Evolutionary conservation across 2,888 invertebrate species (phyloP).

Genomic region (Drosophila sordidula): DNA sequence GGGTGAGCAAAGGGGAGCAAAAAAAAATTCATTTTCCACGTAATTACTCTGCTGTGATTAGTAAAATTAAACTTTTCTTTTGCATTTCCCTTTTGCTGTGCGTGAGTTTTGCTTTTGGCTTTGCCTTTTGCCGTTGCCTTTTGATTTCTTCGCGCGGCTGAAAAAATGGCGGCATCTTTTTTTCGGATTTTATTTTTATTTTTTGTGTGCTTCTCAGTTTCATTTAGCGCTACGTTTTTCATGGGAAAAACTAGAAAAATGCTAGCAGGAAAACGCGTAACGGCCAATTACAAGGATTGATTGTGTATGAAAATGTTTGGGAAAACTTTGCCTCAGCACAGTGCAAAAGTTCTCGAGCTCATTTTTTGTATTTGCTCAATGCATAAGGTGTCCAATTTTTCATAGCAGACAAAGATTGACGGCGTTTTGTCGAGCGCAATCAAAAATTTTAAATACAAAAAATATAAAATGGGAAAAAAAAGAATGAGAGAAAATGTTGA

Average conservation of each 20-base stretch:
- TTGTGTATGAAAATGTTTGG: slow-evolving; percentile 83
- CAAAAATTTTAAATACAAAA: slow-evolving; percentile 68
- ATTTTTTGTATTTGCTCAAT: slow-evolving; percentile 49
- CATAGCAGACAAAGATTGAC: slow-evolving; percentile 77
- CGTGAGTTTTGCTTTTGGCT: slow-evolving; percentile 69
- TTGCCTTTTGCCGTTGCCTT: slow-evolving; percentile 37
- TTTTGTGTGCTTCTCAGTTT: slow-evolving; percentile 63
- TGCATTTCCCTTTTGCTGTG: slow-evolving; percentile 66
- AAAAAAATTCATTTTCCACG: slow-evolving; percentile 85
- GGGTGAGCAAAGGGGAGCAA: slow-evolving; percentile 19
- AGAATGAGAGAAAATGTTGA: slow-evolving; percentile 35
- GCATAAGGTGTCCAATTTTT: slow-evolving; percentile 83
- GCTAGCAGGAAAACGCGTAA: slow-evolving; percentile 71
- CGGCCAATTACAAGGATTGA: slow-evolving; percentile 85
- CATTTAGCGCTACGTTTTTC: slow-evolving; percentile 83
- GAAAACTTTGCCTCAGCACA: slow-evolving; percentile 56
- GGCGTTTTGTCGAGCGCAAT: slow-evolving; percentile 69
- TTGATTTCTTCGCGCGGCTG: slow-evolving; percentile 65
- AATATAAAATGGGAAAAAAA: slow-evolving; percentile 11
- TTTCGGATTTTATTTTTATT: slow-evolving; percentile 1
- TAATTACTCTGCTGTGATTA: slow-evolving; percentile 85
- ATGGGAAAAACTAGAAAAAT: slow-evolving; percentile 77
- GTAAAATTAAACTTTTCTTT: slow-evolving; percentile 84
- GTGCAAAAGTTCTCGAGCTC: slow-evolving; percentile 59
- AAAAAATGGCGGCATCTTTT: slow-evolving; percentile 68